Base-by-base conservation (phyloP, 2,888 invertebrate species). In the Metellina segmentata region DNA sequence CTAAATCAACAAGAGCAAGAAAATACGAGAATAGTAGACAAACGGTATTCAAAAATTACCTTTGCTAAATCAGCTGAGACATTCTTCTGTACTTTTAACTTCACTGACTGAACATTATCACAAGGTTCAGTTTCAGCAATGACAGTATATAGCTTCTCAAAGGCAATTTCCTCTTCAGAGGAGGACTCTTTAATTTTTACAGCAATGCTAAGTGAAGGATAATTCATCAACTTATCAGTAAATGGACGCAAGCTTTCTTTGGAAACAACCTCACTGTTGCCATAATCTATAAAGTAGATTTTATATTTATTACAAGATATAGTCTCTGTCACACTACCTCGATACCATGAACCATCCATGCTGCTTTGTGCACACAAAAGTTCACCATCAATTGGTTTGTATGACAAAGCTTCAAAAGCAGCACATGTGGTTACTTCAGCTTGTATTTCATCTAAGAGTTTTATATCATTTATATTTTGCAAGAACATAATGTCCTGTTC, bases 281-380 rank as follows among this genome's bases (percentile, higher is more conserved):
- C 91, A 82, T 78, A 91, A 78, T 91, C 91, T 70, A 91, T 53
- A 51, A 78, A 87, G n/a, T 49, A n/a, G 11, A 91, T 69, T 53
- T 61, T 77, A 71, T 70, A 91, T 8, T 13, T 85, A 48, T 91
- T 72, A 61, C 19, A n/a, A n/a, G 82, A 61, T 0, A 87, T 11
- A 52, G 82, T 48, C 49, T 91, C 83, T 82, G 70, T 81, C 9
- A 91, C 61, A 71, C 91, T 82, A 20, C 87, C 75, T 5, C 91
- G 81, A 74, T 91, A 87, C 87, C 87, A 87, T 8, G 11, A 9
- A n/a, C 70, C 82, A 87, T 87, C 78, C 6, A 13, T 19, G 9
- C 49, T n/a, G 72, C 77, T 72, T 48, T 71, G 74, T 11, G 87
- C 87, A 82, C 75, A 81, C 13, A 91, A 16, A 1, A 91, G 53